Conservation (phyloP, 2,888 invertebrate species). For the Punctoribates punctum region DNA sequence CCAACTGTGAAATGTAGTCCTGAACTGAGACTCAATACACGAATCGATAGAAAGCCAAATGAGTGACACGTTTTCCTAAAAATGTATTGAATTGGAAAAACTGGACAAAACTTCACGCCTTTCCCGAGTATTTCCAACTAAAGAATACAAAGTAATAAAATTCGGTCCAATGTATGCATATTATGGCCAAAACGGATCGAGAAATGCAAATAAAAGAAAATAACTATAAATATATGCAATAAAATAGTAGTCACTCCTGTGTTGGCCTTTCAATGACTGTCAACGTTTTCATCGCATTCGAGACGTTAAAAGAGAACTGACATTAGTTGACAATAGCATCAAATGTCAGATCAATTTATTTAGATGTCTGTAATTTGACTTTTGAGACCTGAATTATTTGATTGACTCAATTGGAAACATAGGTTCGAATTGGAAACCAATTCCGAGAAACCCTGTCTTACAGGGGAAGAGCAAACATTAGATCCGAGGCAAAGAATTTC, state of each 20-base stretch:
- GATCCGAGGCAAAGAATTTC: not conserved
- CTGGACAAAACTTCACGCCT: constrained; percentile 34
- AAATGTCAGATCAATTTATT: too few species aligned
- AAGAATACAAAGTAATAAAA: constrained; percentile 28
- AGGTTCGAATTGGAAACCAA: not conserved
- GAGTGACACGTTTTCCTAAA: constrained; percentile 32
- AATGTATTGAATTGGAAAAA: constrained; percentile 23
- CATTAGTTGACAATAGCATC: not conserved
- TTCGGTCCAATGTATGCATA: constrained; percentile 10
- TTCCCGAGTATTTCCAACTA: constrained; percentile 18
- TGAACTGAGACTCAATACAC: constrained; percentile 2
- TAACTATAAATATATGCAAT: too few species aligned
- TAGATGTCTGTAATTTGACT: not conserved
- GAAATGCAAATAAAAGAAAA: constrained; percentile 7
- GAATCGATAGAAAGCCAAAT: constrained; percentile 16
- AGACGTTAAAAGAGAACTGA: not conserved
- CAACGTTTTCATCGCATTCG: not conserved
- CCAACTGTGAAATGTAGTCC: constrained; percentile 10
- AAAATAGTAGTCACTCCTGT: not conserved
- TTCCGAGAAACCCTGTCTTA: not conserved
- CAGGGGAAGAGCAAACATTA: not conserved
- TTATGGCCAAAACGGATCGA: not conserved
- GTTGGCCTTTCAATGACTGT: not conserved
- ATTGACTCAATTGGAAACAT: not conserved
- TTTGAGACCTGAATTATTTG: constrained; percentile 6